A percentile compares a stretch with the other conserved stretches of the same genome.
These are phyloP conservation scores for Ennomos erosarius DNA, from an alignment of 2,888 invertebrate genomes.

Conservation along the genomic window DNA sequence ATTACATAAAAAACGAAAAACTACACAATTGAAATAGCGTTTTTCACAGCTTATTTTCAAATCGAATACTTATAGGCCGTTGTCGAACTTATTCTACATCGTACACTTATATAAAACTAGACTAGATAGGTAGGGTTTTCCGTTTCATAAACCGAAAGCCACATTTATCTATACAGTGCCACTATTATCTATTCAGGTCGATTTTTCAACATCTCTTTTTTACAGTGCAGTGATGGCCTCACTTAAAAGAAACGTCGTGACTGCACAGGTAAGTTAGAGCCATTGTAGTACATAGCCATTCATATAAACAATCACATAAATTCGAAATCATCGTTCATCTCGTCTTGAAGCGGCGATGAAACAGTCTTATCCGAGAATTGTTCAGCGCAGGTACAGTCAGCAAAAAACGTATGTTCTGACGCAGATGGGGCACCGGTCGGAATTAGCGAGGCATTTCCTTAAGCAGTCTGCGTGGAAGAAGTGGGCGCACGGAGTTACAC, in stretches of 20 bases:
- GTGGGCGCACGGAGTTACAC: slow-evolving; percentile 92
- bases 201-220: too few relatives aligned
- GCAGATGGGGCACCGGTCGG: slow-evolving; percentile 90
- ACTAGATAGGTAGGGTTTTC: slow-evolving; percentile 13
- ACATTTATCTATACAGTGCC: slow-evolving; percentile 8
- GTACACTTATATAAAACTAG: slow-evolving; percentile 29
- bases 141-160: background rate
- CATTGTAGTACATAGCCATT: too few relatives aligned
- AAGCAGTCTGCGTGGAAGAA: slow-evolving; percentile 92
- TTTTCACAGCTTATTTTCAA: background rate
- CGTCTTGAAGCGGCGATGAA: slow-evolving; percentile 41
- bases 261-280: too few relatives aligned
- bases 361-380: slow-evolving; percentile 63
- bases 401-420: slow-evolving; percentile 87
- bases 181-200: too few relatives aligned
- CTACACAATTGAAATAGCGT: too few relatives aligned
- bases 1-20: too few relatives aligned
- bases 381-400: slow-evolving; percentile 56
- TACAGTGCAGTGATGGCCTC: too few relatives aligned
- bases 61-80: background rate
- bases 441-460: slow-evolving; percentile 88
- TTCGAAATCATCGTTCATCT: slow-evolving; percentile 38
- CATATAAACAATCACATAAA: slow-evolving; percentile 32
- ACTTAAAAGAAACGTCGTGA: too few relatives aligned
- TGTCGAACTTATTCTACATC: slow-evolving; percentile 16